Evolutionary conservation across 2,888 invertebrate genomes (phyloP), one percentile per base, ranked within the genome.

Genomic region (Eupithecia vulgata): DNA sequence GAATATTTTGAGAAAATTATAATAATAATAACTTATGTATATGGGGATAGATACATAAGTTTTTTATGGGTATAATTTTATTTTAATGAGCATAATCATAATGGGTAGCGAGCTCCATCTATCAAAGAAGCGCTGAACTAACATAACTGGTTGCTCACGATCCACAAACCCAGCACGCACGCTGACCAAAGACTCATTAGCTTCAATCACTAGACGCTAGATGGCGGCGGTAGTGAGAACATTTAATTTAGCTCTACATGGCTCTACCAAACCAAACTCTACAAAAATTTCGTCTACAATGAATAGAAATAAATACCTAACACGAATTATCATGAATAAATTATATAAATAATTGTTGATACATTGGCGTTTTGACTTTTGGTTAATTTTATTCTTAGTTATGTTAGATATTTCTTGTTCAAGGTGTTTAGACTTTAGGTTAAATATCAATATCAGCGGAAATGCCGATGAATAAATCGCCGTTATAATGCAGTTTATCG

Each of bases 71-170:
- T n/a, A n/a, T n/a, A n/a, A n/a, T n/a, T n/a, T 30, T 30, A 30
- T 30, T 30, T 8, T 7, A n/a, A 5, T 12, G 45, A 59, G 1
- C 3, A 30, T 30, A 25, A 15, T 30, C 15, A 34, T 34, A 59
- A 21, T 59, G 2, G 3, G 40, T 40, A n/a, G 37, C 65, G 7
- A 70, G 15, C 74, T 59, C 76, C 77, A 79, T 72, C 79, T 79
- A 76, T 67, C 67, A 42, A 48, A 30, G 10, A 21, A 21, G 12
- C 42, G 37, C 4, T 13, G 72, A 74, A 79, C 75, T 12, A 69
- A 68, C 45, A 35, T 17, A 37, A 8, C 45, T 15, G 40, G 42
- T 10, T 21, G 25, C 68, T 30, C 52, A 35, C 21, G 1, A 34
- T 5, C 21, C 34, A 48, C 25, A 65, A 66, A 69, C 61, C 65